Evolutionary conservation across 2,113 vertebrate genomes (phyloP), one percentile per base, ranked within the genome.

Genomic region (Verasper variegatus): DNA sequence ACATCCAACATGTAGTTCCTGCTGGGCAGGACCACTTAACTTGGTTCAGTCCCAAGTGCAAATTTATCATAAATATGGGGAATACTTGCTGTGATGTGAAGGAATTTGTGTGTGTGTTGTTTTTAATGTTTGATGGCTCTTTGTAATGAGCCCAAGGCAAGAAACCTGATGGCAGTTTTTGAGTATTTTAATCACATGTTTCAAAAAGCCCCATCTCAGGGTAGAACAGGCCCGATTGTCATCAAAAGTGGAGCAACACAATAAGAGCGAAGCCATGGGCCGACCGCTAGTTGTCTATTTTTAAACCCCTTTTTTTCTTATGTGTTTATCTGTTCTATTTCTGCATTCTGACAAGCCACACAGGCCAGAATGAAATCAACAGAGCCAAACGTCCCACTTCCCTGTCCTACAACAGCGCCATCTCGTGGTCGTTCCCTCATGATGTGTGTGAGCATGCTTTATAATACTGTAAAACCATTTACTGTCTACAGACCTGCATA

Each of bases 261-360:
- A 65, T 62, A 68, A 80, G 64, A 74, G 56, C 65, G 23, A 31
- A 73, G 23, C 17, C 71, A 21, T 73, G 6, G 13, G 40, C 78
- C 67, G 72, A 74, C 82, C 37, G 24, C 77, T 21, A 8, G 63
- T 55, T n/a, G 23, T 74, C 79, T 89, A 89, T 88, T 87, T 84
- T 80, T 81, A 77, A n/a, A 68, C 37, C 54, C 21, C 57, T 55
- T 80, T 60, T 71, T 82, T 64, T 68, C 83, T 23, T 68, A 67
- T 89, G 80, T 90, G 82, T 78, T 83, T 78, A 83, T 81, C 78
- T 85, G 85, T 77, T 88, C 85, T 88, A 83, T 87, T 86, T 86
- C 74, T 86, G 81, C 75, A 20, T 80, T 77, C 64, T 84, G 74
- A 80, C 68, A 60, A 74, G 27, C 27, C 24, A 35, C n/a, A 20